Conservation (phyloP, 2,888 invertebrate genomes). For the Nineta flava region DNA sequence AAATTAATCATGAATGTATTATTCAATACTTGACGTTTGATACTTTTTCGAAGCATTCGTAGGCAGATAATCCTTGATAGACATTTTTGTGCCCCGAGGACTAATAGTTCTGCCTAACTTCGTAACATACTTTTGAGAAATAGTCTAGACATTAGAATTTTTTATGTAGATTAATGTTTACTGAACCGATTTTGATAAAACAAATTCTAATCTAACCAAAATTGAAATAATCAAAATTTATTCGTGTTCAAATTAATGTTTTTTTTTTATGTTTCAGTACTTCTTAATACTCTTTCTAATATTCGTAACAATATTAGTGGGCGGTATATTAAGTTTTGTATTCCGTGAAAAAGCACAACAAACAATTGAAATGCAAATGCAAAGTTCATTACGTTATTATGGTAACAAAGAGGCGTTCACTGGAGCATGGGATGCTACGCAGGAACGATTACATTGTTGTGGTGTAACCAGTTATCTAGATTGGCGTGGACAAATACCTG, state of each 20-base stretch:
- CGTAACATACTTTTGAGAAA: too few species aligned
- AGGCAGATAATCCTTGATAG: too few species aligned
- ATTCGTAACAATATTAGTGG: slow-evolving; percentile 79
- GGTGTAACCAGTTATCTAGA: slow-evolving; percentile 61
- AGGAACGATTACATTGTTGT: slow-evolving; percentile 69
- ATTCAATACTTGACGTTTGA: too few species aligned
- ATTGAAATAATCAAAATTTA: too few species aligned
- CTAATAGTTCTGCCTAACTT: too few species aligned
- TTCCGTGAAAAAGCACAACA: slow-evolving; percentile 70
- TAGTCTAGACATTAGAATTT: too few species aligned
- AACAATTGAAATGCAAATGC: slow-evolving; percentile 64
- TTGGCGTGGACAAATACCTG: slow-evolving; percentile 57
- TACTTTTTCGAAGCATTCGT: too few species aligned
- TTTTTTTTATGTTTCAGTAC: slow-evolving; percentile 43
- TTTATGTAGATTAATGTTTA: too few species aligned
- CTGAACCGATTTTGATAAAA: too few species aligned
- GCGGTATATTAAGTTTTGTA: slow-evolving; percentile 80
- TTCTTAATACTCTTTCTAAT: slow-evolving; percentile 77
- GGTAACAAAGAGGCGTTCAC: slow-evolving; percentile 52
- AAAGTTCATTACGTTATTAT: slow-evolving; percentile 56
- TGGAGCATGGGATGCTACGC: slow-evolving; percentile 78
- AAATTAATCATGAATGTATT: too few species aligned
- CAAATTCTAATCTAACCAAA: too few species aligned
- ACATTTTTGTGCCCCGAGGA: too few species aligned
- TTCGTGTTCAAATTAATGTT: background rate